Evolutionary conservation across 2,113 vertebrate species (phyloP).

Genomic region (Myotis brandtii): DNA sequence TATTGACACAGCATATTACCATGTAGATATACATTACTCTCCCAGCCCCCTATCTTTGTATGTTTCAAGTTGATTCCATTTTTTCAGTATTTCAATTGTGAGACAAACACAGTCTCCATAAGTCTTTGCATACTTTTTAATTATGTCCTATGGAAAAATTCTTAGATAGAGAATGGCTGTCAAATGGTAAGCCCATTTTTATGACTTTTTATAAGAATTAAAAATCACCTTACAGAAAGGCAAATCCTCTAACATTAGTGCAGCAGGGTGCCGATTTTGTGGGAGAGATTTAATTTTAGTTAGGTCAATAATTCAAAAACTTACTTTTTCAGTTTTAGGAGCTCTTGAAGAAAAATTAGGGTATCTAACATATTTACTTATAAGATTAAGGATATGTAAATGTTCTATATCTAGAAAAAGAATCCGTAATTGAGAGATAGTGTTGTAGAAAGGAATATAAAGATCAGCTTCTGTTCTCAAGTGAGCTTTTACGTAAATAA

Average conservation of each 20-base stretch:
- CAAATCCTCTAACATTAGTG: not conserved
- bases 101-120: not conserved
- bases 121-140: not conserved
- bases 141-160: not conserved
- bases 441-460: not conserved
- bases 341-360: not conserved
- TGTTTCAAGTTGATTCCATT: not conserved
- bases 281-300: conserved; percentile 8
- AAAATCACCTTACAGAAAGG: not conserved
- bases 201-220: not conserved
- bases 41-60: not conserved
- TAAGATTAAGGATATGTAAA: not conserved
- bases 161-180: not conserved
- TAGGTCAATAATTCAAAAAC: not conserved
- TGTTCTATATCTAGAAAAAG: not conserved
- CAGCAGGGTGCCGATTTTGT: not conserved
- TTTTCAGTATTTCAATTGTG: not conserved
- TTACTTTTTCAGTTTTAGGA: not conserved
- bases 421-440: not conserved
- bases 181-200: not conserved
- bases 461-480: not conserved
- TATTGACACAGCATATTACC: not conserved
- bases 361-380: not conserved
- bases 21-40: not conserved
- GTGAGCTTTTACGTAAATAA: not conserved